These are phyloP conservation scores for Cloeon dipterum DNA, from an alignment of 2,888 invertebrate genomes.

Conservation along the genomic window DNA sequence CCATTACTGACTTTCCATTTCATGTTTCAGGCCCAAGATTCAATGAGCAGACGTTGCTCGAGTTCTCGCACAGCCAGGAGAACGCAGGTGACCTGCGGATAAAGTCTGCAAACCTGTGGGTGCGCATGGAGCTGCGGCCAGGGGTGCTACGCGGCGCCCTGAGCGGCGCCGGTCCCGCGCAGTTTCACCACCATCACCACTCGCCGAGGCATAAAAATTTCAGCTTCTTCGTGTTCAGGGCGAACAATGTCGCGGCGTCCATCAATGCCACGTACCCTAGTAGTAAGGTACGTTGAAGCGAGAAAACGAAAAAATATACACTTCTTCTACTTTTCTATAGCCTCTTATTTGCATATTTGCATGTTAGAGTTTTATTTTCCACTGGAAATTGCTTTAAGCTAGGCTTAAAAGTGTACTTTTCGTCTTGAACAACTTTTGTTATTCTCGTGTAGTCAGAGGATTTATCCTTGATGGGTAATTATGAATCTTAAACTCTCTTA, in stretches of 20 bases:
- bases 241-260: conserved; percentile 23
- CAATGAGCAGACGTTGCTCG: conserved; percentile 65
- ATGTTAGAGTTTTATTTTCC: too few relatives aligned
- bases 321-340: too few relatives aligned
- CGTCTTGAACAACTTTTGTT: too few relatives aligned
- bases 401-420: too few relatives aligned
- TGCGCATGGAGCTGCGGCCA: conserved; percentile 32
- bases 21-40: conserved; percentile 45
- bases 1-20: conserved; percentile 4
- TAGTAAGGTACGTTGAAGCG: conserved; percentile 30
- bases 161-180: conserved; percentile 11
- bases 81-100: conserved; percentile 37
- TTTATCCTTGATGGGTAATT: too few relatives aligned
- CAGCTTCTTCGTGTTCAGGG: conserved; percentile 49
- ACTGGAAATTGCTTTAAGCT: too few relatives aligned
- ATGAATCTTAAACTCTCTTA: too few relatives aligned
- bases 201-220: conserved; percentile 19
- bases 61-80: conserved; percentile 53
- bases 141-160: conserved; percentile 15
- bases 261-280: conserved; percentile 36
- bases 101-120: conserved; percentile 58
- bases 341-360: too few relatives aligned
- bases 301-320: too few relatives aligned
- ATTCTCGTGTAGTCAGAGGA: too few relatives aligned
- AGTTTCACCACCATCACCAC: conserved; percentile 17